Conservation (phyloP, 2,888 invertebrate species). For the Cosmia pyralina region DNA sequence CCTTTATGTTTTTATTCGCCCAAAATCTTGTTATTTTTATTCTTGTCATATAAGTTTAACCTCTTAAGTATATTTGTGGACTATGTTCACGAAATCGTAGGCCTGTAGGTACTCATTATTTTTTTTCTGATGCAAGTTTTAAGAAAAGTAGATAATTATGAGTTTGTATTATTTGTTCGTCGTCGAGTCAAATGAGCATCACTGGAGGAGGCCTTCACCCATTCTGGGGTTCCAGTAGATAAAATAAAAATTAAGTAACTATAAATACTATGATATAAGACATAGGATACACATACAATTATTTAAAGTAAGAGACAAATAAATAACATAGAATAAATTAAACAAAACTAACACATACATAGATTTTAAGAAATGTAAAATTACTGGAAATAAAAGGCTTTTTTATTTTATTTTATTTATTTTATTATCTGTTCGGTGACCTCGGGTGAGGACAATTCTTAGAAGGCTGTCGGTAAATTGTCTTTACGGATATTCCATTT, state of each 20-base stretch:
- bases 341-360: too few species aligned
- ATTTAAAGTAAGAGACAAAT: too few species aligned
- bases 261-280: too few species aligned
- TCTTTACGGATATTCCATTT: slow-evolving; percentile 41
- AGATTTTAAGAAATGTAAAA: too few species aligned
- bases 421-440: slow-evolving; percentile 47
- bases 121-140: slow-evolving; percentile 32
- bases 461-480: slow-evolving; percentile 43
- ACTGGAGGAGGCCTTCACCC: too few species aligned
- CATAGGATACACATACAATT: too few species aligned
- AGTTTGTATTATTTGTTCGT: slow-evolving; percentile 26
- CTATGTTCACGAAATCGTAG: slow-evolving; percentile 23
- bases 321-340: too few species aligned
- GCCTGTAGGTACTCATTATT: slow-evolving; percentile 42
- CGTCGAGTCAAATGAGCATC: too few species aligned
- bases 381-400: too few species aligned
- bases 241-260: too few species aligned
- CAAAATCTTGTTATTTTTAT: slow-evolving; percentile 55
- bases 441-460: slow-evolving; percentile 43
- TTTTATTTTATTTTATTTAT: too few species aligned
- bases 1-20: slow-evolving; percentile 49
- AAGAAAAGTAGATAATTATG: slow-evolving; percentile 9
- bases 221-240: too few species aligned
- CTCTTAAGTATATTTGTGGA: slow-evolving; percentile 38
- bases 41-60: slow-evolving; percentile 39